Percentiles rank a stretch among this genome's conserved stretches.
Conservation (phyloP, 2,113 vertebrate genomes). For the Mesembrinibis cayennensis region DNA sequence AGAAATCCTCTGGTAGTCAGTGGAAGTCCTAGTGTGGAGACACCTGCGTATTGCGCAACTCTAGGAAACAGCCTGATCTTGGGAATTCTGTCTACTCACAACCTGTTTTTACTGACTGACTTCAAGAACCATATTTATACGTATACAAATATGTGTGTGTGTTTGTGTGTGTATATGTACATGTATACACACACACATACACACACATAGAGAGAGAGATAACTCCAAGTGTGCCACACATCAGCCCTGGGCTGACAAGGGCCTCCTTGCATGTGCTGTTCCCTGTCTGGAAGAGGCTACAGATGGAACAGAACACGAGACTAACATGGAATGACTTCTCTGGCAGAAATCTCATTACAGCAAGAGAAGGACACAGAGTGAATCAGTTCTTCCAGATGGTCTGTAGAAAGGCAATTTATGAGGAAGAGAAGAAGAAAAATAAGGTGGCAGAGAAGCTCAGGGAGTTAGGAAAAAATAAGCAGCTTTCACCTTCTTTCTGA, state of each 20-base stretch:
- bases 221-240: background rate
- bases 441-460: background rate
- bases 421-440: background rate
- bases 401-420: background rate
- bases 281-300: background rate
- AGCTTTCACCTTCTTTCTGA: background rate
- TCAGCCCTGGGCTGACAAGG: background rate
- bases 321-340: background rate
- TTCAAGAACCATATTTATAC: background rate
- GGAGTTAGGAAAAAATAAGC: background rate
- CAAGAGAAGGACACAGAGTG: background rate
- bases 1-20: background rate
- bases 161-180: background rate
- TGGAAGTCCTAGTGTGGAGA: background rate
- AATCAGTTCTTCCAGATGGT: background rate
- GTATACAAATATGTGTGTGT: background rate
- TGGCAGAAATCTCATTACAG: background rate
- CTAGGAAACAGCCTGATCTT: background rate
- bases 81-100: background rate
- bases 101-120: background rate
- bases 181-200: accelerated
- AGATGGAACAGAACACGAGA: background rate
- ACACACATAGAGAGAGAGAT: too few relatives aligned
- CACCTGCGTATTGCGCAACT: background rate
- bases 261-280: background rate